Percentiles rank a stretch among this genome's conserved stretches.
These are phyloP conservation scores for Apostichopus leukothele DNA, from an alignment of 53 echinoderm and acorn worm species.

Conservation along the genomic window DNA sequence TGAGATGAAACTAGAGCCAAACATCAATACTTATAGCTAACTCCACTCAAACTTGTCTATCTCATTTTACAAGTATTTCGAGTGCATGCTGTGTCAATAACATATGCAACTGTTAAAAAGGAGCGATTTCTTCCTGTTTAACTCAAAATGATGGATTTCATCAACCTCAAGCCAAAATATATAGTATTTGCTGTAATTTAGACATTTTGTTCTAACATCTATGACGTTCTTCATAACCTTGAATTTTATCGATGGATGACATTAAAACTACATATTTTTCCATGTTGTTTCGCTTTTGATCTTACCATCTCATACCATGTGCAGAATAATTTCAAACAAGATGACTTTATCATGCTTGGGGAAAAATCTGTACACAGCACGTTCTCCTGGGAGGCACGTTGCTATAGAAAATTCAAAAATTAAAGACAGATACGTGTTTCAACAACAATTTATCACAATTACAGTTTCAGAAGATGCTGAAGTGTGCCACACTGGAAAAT, in stretches of 20 bases:
- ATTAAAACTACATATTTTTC: neutral
- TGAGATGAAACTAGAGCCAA: neutral
- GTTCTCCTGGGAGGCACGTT: constrained; percentile 6
- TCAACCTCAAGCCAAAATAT: neutral
- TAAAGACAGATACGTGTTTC: neutral
- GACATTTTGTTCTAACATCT: neutral
- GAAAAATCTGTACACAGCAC: neutral
- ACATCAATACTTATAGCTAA: neutral
- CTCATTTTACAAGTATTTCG: constrained; percentile 11
- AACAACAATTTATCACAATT: neutral
- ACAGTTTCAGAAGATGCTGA: neutral
- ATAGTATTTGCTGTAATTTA: neutral
- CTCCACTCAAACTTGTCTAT: constrained; percentile 7
- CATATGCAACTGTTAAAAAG: neutral
- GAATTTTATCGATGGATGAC: constrained; percentile 10
- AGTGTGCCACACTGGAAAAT: neutral
- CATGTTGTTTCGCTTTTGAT: neutral
- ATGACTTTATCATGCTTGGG: neutral
- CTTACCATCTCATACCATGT: neutral
- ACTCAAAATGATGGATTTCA: neutral
- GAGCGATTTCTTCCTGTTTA: neutral
- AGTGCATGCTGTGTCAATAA: constrained; percentile 14
- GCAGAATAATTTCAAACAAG: neutral
- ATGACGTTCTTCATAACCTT: constrained; percentile 11
- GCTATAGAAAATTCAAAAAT: neutral